Evolutionary conservation across 2,888 invertebrate genomes (phyloP).

Genomic region (Leucophora obtusa): DNA sequence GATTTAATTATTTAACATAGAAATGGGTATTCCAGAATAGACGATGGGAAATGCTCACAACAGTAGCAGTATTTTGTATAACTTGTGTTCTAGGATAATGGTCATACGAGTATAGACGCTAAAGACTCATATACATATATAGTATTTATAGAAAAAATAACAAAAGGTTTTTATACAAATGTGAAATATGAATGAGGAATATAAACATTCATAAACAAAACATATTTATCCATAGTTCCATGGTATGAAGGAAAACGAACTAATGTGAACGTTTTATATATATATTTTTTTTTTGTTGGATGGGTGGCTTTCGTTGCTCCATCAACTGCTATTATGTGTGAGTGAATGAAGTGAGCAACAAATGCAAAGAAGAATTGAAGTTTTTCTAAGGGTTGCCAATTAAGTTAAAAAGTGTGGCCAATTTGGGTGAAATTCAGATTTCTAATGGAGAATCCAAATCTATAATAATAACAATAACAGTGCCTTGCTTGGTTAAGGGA

Average conservation of each 20-base stretch:
- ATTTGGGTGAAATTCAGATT: too few relatives aligned
- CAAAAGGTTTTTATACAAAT: conserved; percentile 52
- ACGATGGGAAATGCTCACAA: conserved; percentile 24
- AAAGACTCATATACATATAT: background rate
- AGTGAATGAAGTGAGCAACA: conserved; percentile 19
- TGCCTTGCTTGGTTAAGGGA: too few relatives aligned
- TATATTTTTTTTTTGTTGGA: conserved; percentile 17
- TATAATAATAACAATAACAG: too few relatives aligned
- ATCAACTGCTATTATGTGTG: conserved; percentile 46
- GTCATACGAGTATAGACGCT: conserved; percentile 18
- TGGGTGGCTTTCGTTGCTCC: conserved; percentile 46
- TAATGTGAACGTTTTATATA: conserved; percentile 12
- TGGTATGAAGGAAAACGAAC: conserved; percentile 33
- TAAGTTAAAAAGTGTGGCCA: too few relatives aligned
- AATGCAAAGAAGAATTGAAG: conserved; percentile 34
- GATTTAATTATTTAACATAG: conserved; percentile 78
- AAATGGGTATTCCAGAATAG: conserved; percentile 66
- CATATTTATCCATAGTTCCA: conserved; percentile 55
- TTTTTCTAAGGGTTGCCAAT: conserved; percentile 40
- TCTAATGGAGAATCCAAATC: too few relatives aligned
- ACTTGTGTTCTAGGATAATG: conserved; percentile 47
- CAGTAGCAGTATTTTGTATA: conserved; percentile 8
- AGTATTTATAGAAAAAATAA: conserved; percentile 49
- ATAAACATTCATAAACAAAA: conserved; percentile 63
- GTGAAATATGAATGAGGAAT: conserved; percentile 60